Percentiles rank a stretch among this genome's conserved stretches.
phyloP scores from a whole-genome alignment of 2,888 invertebrate species.

The Abrostola triplasia region DNA sequence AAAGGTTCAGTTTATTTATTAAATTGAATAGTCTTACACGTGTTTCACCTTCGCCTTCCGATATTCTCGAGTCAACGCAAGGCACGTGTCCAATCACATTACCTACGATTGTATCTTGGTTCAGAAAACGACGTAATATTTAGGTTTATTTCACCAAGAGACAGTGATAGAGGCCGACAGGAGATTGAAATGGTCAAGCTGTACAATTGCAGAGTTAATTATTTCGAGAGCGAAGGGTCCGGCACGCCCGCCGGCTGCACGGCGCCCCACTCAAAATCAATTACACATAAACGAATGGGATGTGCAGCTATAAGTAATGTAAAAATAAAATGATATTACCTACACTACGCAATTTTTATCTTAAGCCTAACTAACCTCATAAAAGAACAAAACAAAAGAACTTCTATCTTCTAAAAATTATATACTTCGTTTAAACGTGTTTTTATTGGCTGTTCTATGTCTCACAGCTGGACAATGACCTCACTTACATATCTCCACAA shows the following conservation, averaged over 20 bases:
- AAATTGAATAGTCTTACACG: no score
- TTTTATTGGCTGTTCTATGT: no score
- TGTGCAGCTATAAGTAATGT: neutral
- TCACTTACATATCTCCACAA: no score
- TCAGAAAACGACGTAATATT: conserved; percentile 7
- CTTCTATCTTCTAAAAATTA: no score
- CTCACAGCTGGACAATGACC: no score
- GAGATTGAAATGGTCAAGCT: conserved; percentile 24
- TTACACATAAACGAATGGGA: conserved; percentile 14
- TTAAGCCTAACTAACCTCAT: no score
- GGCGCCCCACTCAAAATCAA: conserved; percentile 11
- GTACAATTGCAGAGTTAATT: conserved; percentile 26
- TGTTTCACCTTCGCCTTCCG: no score
- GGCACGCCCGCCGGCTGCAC: neutral
- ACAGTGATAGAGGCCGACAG: conserved; percentile 10
- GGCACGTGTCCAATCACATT: neutral
- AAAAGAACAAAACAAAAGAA: no score
- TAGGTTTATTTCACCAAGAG: conserved; percentile 4
- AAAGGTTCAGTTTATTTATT: no score
- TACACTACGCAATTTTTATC: no score
- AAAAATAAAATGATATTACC: neutral
- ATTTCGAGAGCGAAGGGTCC: conserved; percentile 20
- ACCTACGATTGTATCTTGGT: conserved; percentile 2
- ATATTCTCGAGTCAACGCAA: neutral
- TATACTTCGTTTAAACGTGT: no score